Evolutionary conservation across 1,140 invertebrate species (phyloP).

Genomic region (Drosophila baimaii): DNA sequence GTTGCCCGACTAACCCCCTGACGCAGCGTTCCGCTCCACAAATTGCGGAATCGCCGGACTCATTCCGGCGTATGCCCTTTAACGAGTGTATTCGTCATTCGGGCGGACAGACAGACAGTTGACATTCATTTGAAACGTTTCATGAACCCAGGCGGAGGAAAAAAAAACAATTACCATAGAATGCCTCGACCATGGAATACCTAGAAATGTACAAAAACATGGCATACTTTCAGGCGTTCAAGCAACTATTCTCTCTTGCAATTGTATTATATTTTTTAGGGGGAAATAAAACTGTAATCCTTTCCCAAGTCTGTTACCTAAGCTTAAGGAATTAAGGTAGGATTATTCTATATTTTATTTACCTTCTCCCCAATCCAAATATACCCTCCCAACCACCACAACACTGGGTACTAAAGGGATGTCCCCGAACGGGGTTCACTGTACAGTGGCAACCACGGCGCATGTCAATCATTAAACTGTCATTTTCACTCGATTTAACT

Average conservation of each 20-base stretch:
- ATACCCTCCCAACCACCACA: background rate
- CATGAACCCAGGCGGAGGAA: constrained; percentile 17
- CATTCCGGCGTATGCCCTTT: constrained; percentile 78
- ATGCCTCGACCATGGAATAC: background rate
- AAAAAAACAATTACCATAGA: constrained; percentile 7
- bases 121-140: constrained; percentile 78
- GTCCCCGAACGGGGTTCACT: constrained; percentile 44
- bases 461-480: constrained; percentile 83
- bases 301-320: no score
- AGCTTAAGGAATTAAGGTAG: no score
- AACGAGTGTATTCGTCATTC: constrained; percentile 82
- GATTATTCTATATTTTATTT: background rate
- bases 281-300: no score
- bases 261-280: no score
- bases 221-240: no score
- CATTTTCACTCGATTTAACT: constrained; percentile 83
- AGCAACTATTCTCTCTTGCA: no score
- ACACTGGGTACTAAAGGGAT: constrained; percentile 6
- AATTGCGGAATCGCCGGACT: constrained; percentile 56
- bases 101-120: constrained; percentile 67
- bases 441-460: constrained; percentile 63
- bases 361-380: background rate
- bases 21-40: constrained; percentile 65
- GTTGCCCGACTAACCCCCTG: constrained; percentile 47
- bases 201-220: background rate